These are phyloP conservation scores for Pogonocherus hispidulus DNA, from an alignment of 2,888 invertebrate species.

Conservation along the genomic window DNA sequence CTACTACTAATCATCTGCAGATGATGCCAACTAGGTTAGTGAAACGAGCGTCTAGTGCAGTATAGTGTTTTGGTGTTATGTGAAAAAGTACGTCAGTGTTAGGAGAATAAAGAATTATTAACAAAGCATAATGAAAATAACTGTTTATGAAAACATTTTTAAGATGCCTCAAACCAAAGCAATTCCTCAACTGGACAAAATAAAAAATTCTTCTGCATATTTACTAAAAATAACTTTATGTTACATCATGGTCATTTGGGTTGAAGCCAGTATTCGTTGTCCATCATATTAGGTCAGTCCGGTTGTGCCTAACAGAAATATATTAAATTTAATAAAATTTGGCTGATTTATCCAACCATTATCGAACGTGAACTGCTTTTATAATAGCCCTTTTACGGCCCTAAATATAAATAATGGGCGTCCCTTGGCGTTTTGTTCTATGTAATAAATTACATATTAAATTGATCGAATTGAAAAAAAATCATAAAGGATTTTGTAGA, in stretches of 20 bases:
- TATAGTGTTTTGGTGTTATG: too few relatives aligned
- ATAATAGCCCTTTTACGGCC: slow-evolving; percentile 5
- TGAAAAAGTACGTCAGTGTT: too few relatives aligned
- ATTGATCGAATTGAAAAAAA: slow-evolving; percentile 3
- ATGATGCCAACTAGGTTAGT: too few relatives aligned
- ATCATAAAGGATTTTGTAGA: background rate
- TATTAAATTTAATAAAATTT: slow-evolving; percentile 24
- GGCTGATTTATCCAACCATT: slow-evolving; percentile 19
- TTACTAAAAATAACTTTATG: slow-evolving; percentile 10
- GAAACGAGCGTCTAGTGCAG: too few relatives aligned
- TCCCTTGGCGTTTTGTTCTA: background rate
- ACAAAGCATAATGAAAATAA: too few relatives aligned
- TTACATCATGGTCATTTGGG: background rate
- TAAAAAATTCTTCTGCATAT: too few relatives aligned
- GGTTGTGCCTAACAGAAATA: slow-evolving; percentile 6
- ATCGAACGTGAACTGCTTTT: slow-evolving; percentile 21
- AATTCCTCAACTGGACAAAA: too few relatives aligned
- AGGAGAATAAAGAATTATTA: too few relatives aligned
- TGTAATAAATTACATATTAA: background rate
- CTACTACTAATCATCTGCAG: too few relatives aligned
- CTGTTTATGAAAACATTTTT: too few relatives aligned
- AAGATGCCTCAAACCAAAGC: too few relatives aligned
- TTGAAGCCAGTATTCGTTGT: background rate
- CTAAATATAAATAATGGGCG: slow-evolving; percentile 15
- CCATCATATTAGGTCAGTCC: background rate